These are phyloP conservation scores for Listrodromus nycthemerus DNA, from an alignment of 2,888 invertebrate species.

Conservation along the genomic window DNA sequence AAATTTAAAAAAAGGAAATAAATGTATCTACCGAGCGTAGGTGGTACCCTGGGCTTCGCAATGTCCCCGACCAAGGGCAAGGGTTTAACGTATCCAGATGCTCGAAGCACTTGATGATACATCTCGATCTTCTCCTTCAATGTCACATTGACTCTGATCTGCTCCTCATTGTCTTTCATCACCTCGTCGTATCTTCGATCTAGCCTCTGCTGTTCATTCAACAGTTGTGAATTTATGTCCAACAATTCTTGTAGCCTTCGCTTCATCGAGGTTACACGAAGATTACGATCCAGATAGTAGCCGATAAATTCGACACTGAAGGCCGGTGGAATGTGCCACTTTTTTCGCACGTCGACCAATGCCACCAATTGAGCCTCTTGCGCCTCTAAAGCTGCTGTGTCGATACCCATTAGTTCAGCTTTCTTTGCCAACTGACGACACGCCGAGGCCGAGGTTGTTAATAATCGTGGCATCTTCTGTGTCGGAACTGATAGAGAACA, in stretches of 20 bases:
- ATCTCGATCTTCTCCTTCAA: conserved; percentile 86
- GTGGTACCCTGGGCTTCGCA: conserved; percentile 78
- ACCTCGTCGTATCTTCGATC: conserved; percentile 93
- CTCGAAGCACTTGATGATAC: conserved; percentile 80
- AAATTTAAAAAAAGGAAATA: conserved; percentile 25
- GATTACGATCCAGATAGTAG: conserved; percentile 96
- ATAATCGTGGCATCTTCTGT: conserved; percentile 96
- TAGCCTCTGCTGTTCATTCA: conserved; percentile 91
- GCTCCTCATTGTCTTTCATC: conserved; percentile 88
- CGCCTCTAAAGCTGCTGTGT: conserved; percentile 92
- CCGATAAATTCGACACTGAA: conserved; percentile 97
- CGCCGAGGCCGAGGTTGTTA: conserved; percentile 96
- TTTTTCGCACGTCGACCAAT: conserved; percentile 94
- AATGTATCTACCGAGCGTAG: conserved; percentile 76
- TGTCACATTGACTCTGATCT: conserved; percentile 86
- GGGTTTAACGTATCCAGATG: conserved; percentile 79
- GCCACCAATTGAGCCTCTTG: conserved; percentile 93
- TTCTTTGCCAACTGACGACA: conserved; percentile 93
- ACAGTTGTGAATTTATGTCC: conserved; percentile 90
- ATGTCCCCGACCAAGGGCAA: conserved; percentile 79
- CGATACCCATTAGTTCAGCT: conserved; percentile 96
- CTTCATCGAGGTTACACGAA: conserved; percentile 92
- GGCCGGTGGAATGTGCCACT: conserved; percentile 97
- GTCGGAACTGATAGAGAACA: conserved; percentile 89
- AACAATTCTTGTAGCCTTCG: conserved; percentile 91